Evolutionary conservation across 2,797 vertebrate species (phyloP), one percentile per base, ranked within the genome.

Genomic region (Microchirus variegatus): DNA sequence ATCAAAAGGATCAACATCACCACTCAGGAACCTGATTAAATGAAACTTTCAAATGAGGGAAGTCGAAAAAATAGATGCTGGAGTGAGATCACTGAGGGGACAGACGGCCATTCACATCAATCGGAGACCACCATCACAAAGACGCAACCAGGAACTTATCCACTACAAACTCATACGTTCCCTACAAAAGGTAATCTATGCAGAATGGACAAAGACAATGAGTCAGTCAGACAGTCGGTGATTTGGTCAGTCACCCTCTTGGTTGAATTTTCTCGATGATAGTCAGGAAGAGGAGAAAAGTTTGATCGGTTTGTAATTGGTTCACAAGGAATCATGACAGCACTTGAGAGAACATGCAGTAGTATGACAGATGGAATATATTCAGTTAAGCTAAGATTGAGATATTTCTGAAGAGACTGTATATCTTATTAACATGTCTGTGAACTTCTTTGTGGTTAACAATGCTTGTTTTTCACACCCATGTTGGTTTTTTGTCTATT

Each of bases 221-320:
- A 80, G 76, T 77, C 63, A 11, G 64, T 75, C 52, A 54, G 70
- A 69, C 67, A 57, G 70, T 74, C 69, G 56, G 60, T 49, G 51
- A 79, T 74, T 59, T 42, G 38, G 66, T 79, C 80, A 77, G 47
- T 71, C 64, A 70, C 68, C 36, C 9, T 64, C 38, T 59, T 59
- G 62, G 18, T 41, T 69, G 44, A 69, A 67, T 48, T 45, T 26
- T 53, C 19, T 60, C 53, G 9, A 48, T 56, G 57, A 58, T 14
- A 56, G 60, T 74, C 65, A 64, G 64, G 56, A 59, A 68, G 12
- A 59, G 58, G 22, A 67, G 59, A 59, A 61, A 56, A 68, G 76
- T 22, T 80, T 84, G 76, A 85, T 88, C 49, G 15, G 46, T 54
- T 83, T 70, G 44, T 75, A 73, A 90, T 78, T 75, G 78, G 64